Percentiles rank a stretch among this genome's conserved stretches.
These are phyloP conservation scores for Drosophila miranda DNA, from an alignment of 1,140 invertebrate species.

Conservation along the genomic window DNA sequence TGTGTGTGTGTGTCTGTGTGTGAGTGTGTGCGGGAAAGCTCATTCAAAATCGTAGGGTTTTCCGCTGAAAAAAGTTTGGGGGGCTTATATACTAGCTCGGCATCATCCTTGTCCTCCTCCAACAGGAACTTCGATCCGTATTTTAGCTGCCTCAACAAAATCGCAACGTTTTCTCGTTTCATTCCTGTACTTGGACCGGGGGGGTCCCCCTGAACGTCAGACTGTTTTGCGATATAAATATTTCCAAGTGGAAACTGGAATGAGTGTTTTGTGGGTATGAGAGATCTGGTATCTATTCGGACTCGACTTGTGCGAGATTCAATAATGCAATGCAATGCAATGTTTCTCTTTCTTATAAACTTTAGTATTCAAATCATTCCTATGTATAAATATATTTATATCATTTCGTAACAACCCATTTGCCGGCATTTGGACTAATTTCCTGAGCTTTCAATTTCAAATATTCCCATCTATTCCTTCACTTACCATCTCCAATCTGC, in stretches of 20 bases:
- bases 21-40: constrained; percentile 36
- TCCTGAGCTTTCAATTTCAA: constrained; percentile 61
- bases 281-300: too few relatives aligned
- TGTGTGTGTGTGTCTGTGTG: constrained; percentile 6
- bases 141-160: constrained; percentile 57
- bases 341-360: too few relatives aligned
- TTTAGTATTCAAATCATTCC: background rate
- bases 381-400: constrained; percentile 6
- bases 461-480: constrained; percentile 28
- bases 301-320: too few relatives aligned
- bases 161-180: background rate
- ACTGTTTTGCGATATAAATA: constrained; percentile 3
- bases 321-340: too few relatives aligned
- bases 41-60: constrained; percentile 45
- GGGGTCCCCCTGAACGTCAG: background rate
- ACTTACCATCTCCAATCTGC: constrained; percentile 21
- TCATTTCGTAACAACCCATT: constrained; percentile 15
- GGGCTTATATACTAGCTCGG: constrained; percentile 10
- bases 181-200: constrained; percentile 10
- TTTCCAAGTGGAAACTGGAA: constrained; percentile 12
- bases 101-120: constrained; percentile 18
- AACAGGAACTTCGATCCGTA: constrained; percentile 69
- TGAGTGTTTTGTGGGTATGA: background rate
- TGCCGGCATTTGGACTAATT: constrained; percentile 11
- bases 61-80: constrained; percentile 16